Base-by-base conservation (phyloP, 2,113 vertebrate species). In the Oophaga pumilio region DNA sequence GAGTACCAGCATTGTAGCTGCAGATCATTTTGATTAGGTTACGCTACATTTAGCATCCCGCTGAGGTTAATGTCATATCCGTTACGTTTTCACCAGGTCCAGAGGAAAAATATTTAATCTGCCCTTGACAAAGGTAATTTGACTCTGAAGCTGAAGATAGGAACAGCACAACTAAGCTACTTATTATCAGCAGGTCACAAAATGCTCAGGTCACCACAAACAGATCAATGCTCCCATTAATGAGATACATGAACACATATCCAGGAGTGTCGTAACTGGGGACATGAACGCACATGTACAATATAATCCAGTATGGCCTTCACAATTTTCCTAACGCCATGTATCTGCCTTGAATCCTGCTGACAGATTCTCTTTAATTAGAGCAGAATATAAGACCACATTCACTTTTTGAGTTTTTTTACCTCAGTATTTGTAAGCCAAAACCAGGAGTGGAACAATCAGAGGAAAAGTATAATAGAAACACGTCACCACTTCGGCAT, bases 1-100 rank as follows among this genome's bases (percentile, higher is more conserved):
- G 82, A 73, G 64, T 76, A 88, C 80, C 86, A 83, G 80, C 86
- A 88, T 83, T 28, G 53, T 66, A 50, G 59, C 49, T 26, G 69
- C 80, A 83, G 78, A 88, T 88, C n/a, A 13, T 28, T 13, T 50
- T 62, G 71, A 88, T 88, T 77, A 59, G 64, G 73, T 84, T 17
- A 76, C 56, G 81, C 87, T 50, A 76, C 80, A 88, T 88, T 88
- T 77, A 84, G 56, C 87, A 84, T 76, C 50, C 68, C 69, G 43
- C 33, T 28, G 66, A 86, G 68, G 74, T 56, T 83, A 62, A 77
- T 60, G 56, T 22, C 80, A 28, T 76, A 73, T 76, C 60, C 64
- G 49, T 52, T 76, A 57, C 28, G 26, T 84, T 76, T 56, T 64
- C 12, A 82, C 24, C 57, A 77, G 43, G 56, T 64, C 18, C 15